Evolutionary conservation across 1,140 invertebrate genomes (phyloP), one percentile per base, ranked within the genome.

Genomic region (Penaeus indicus): DNA sequence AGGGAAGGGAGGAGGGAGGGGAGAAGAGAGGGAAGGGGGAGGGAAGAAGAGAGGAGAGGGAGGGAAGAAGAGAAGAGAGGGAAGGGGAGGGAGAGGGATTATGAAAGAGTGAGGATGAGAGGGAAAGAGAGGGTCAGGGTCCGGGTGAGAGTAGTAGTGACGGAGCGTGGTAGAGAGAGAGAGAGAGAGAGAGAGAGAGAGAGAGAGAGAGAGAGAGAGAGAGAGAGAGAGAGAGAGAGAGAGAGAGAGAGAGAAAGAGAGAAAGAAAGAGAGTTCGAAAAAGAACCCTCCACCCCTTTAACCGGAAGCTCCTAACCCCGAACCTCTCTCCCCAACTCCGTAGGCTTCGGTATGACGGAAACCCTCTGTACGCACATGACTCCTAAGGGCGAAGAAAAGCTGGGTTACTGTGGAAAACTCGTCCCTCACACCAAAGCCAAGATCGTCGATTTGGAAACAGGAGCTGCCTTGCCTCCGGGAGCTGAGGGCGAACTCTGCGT

Each of bases 401-500:
- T 95, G 62, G 95, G 95, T 16, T 96, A 95, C 13, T 94, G 95
- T 47, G 96, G 96, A 0, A 93, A 94, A 87, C 91, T 93, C 16
- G 67, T 96, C 32, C 94, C 95, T 7, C 94, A 94, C 67, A 96
- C 96, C 0, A 92, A 95, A 90, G 95, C 94, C 10, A 95, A 95
- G 92, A 92, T 97, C 25, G 91, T 95, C 0, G 94, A 94, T 90
- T 92, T 95, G 10, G 92, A 94, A 2, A 91, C 84, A 0, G 94
- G 94, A 16, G 92, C 94, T 90, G 91, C 93, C 25, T 90, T 96
- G 32, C 95, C 95, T 1, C 93, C 95, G 0, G 92, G 94, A 67
- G 89, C 94, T 90, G 92, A 93, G 78, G 96, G 96, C 19, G 96
- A 97, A 92, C 91, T 97, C 10, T 96, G 95, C 92, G 94, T 96